These are phyloP conservation scores for Neostethus bicornis DNA, from an alignment of 2,797 vertebrate genomes.

Conservation along the genomic window DNA sequence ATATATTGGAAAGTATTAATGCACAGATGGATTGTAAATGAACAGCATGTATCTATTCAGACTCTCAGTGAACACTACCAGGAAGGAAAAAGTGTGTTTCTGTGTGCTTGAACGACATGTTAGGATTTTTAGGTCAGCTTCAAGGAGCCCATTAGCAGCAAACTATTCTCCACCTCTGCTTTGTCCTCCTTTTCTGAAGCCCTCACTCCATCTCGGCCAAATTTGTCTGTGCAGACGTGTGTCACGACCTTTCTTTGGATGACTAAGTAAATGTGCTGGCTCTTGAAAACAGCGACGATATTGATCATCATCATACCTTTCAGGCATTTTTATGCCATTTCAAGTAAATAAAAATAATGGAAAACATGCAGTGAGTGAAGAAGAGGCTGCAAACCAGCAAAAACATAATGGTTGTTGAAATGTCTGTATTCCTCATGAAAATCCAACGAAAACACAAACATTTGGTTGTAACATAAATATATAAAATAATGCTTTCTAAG, in stretches of 20 bases:
- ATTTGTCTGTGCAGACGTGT: constrained; percentile 31
- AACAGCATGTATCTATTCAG: constrained; percentile 3
- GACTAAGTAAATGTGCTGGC: constrained; percentile 40
- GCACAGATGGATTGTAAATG: constrained; percentile 1
- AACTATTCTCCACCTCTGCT: constrained; percentile 71
- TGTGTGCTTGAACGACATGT: constrained; percentile 41
- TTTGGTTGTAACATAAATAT: too few species aligned
- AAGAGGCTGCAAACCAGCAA: constrained; percentile 16
- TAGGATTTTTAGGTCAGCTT: constrained; percentile 77
- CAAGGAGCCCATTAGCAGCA: constrained; percentile 87
- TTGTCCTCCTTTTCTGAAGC: constrained; percentile 32
- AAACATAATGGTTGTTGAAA: constrained; percentile 6
- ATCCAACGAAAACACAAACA: too few species aligned
- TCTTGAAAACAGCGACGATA: constrained; percentile 14
- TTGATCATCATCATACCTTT: constrained; percentile 40
- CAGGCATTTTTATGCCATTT: constrained; percentile 37
- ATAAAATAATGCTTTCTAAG: too few species aligned
- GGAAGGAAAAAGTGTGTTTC: constrained; percentile 23
- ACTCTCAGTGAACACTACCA: constrained; percentile 2
- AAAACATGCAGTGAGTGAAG: constrained; percentile 9
- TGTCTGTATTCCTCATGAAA: constrained; percentile 19
- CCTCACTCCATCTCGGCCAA: constrained; percentile 32
- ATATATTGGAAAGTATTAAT: background rate
- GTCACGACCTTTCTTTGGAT: constrained; percentile 46
- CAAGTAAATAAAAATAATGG: constrained; percentile 32